Base-by-base conservation (phyloP, 64 coral and sea anemone species). In the Montipora efflorescens region DNA sequence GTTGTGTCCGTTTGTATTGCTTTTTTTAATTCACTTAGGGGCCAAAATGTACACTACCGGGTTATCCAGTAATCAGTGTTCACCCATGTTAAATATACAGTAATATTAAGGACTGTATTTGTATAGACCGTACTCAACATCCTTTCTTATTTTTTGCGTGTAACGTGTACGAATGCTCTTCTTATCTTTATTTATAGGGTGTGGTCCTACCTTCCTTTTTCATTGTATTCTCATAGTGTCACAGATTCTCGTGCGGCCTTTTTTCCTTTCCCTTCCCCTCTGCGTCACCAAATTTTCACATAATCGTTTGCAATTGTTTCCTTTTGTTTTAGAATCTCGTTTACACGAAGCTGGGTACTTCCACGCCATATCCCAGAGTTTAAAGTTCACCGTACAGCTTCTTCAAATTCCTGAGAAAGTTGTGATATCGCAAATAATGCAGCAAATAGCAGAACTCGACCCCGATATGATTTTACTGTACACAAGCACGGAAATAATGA, bases 261-360 rank as follows among this genome's bases (percentile, higher is more conserved):
- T 36, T 18, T 20, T 16, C 67, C 5, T 19, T 19, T 19, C 67
- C 5, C n/a, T 70, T 16, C 15, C 67, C 22, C 67, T 70, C 18
- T 70, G n/a, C 18, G 11, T 71, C 3, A 16, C 18, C 15, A 71
- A 71, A 64, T 83, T 21, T 43, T 64, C 13, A 55, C 13, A 10
- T 4, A 7, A 3, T 79, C 12, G 0, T 45, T n/a, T 69, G 47
- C 14, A 18, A 19, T 84, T 11, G 3, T 48, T 76, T 46, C 28
- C 4, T 74, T 25, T n/a, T 67, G 4, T 16, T 66, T 68, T 49
- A 84, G 81, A 48, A 43, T 7, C 7, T 68, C 81, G 61, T 47
- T 19, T 67, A 53, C 25, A 67, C 13, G 59, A 84, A 67, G 81
- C 81, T 68, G 81, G 81, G 7, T 47, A 67, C 36, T 84, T 84